Percentiles rank a stretch among this genome's conserved stretches.
Conservation (phyloP, 2,113 vertebrate genomes). For the Xenopus laevis region DNA sequence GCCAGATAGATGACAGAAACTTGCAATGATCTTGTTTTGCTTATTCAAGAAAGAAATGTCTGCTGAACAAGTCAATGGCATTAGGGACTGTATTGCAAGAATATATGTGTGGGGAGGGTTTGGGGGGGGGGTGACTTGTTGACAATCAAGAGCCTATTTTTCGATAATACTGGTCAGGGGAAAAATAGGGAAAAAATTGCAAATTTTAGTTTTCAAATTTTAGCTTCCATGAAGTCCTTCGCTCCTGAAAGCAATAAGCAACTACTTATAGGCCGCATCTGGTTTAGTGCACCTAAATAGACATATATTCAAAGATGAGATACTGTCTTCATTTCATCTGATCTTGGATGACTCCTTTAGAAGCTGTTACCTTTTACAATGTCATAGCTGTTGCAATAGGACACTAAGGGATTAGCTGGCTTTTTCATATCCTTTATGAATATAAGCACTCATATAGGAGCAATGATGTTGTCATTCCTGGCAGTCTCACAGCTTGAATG, state of each 20-base stretch:
- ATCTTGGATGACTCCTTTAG: background rate
- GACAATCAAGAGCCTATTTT: too few species aligned
- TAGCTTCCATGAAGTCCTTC: background rate
- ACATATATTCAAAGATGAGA: background rate
- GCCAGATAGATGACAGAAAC: background rate
- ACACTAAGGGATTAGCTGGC: conserved; percentile 5
- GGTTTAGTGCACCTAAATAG: background rate
- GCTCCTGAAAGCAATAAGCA: background rate
- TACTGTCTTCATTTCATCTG: conserved; percentile 1
- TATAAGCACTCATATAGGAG: background rate
- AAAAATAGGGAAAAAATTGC: background rate
- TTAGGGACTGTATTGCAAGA: too few species aligned
- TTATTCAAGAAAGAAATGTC: too few species aligned
- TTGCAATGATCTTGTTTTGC: background rate
- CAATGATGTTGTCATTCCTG: background rate
- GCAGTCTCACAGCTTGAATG: background rate
- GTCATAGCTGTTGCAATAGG: conserved; percentile 6
- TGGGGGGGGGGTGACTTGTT: too few species aligned
- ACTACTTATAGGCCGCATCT: background rate
- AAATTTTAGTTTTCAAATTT: background rate
- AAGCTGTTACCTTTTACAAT: conserved; percentile 11
- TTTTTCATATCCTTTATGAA: background rate
- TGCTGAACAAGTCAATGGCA: too few species aligned
- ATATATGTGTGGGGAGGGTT: too few species aligned
- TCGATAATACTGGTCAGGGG: background rate